Conservation (phyloP, 2,888 invertebrate species). For the Sarcophaga rosellei region DNA sequence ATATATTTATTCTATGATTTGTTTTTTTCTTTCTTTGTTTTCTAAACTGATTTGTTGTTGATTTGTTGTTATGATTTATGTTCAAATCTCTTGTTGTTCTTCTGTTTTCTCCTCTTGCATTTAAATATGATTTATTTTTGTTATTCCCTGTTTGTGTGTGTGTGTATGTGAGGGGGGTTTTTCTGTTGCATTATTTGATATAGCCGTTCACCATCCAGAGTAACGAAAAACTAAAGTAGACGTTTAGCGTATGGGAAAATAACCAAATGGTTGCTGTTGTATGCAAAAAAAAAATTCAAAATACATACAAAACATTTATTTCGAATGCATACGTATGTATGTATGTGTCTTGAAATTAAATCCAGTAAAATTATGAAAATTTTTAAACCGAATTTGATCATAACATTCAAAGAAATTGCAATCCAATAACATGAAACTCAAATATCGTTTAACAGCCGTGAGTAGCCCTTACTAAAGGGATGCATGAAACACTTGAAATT, state of each 20-base stretch:
- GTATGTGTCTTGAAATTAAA: too few species aligned
- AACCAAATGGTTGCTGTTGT: constrained; percentile 8
- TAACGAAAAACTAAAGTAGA: background rate
- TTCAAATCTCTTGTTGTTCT: background rate
- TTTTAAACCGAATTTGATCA: too few species aligned
- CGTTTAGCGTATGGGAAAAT: constrained; percentile 42
- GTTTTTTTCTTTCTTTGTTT: constrained; percentile 25
- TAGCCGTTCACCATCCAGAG: too few species aligned
- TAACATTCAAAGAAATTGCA: too few species aligned
- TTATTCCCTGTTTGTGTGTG: constrained; percentile 10
- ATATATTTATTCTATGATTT: background rate
- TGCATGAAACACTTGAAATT: too few species aligned
- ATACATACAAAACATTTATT: background rate
- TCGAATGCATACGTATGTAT: background rate
- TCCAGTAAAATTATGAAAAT: too few species aligned
- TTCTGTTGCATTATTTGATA: too few species aligned
- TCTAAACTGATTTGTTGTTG: constrained; percentile 32
- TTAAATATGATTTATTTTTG: background rate
- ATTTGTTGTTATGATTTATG: constrained; percentile 56
- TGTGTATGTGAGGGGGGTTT: background rate
- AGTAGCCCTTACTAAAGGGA: too few species aligned
- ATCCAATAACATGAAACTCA: too few species aligned
- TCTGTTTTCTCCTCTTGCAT: too few species aligned
- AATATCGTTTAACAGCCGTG: too few species aligned
- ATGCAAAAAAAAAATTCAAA: background rate